Evolutionary conservation across 2,797 vertebrate genomes (phyloP), one percentile per base, ranked within the genome.

Genomic region (Phyllotis vaccarum): DNA sequence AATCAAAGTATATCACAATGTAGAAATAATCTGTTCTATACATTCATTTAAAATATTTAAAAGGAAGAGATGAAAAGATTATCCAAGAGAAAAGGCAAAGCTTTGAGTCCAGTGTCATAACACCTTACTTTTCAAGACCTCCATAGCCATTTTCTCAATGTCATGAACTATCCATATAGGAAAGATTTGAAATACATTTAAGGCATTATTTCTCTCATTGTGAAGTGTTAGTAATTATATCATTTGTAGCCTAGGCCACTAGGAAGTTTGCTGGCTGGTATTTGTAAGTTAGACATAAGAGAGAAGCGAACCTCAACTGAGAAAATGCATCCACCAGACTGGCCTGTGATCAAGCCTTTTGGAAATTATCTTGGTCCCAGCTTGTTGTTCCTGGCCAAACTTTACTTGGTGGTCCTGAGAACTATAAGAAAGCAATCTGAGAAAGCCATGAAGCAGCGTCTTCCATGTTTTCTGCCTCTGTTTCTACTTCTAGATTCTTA

Each of bases 1-100:
- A 98, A 98, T 98, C 97, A 98, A 97, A 94, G 90, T 97, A 97
- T 95, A 98, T 97, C 95, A 96, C 89, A 96, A 89, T 95, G 95
- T 96, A 97, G 97, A 70, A 98, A 97, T 98, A 66, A 96, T 6
- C 27, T 95, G 95, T 97, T 94, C 86, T 97, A 95, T 96, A 97
- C 62, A 97, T 96, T 93, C 93, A 11, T 91, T 97, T 83, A 89
- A 1, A 19, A n/a, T 3, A 58, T 40, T 95, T 74, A 2, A 66
- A 66, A 88, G 40, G 68, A 89, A 82, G 34, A 81, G 4, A 56
- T 37, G 80, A 87, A 54, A 92, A 37, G 16, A 43, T 64, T 49
- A 93, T 80, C 9, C 6, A 62, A 93, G 54, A 34, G 27, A 95
- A 72, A 95, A 86, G 46, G 8, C 49, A 91, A 58, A 91, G 19